phyloP scores from a whole-genome alignment of 2,113 vertebrate species.

The Coregonus clupeaformis region DNA sequence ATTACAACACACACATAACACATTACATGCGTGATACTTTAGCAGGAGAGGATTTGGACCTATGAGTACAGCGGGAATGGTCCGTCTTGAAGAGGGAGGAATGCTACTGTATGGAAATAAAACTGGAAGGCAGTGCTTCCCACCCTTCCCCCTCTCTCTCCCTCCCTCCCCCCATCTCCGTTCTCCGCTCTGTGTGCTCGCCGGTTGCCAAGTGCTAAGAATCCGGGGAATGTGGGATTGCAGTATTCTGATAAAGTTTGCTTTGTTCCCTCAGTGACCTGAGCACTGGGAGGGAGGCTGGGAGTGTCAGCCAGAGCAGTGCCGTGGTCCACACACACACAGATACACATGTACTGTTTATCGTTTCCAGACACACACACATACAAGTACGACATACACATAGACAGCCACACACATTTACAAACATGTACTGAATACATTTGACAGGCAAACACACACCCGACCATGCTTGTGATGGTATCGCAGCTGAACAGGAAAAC shows the following conservation, averaged over 20 bases:
- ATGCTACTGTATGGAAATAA: too few species aligned
- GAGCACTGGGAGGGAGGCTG: slow-evolving; percentile 72
- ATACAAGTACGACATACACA: too few species aligned
- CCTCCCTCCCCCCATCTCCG: slow-evolving; percentile 20
- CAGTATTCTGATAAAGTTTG: slow-evolving; percentile 92
- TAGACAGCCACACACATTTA: too few species aligned
- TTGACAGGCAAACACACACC: slow-evolving; percentile 16
- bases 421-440: background rate
- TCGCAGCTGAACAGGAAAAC: slow-evolving; percentile 8
- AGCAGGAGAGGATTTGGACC: background rate
- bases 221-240: slow-evolving; percentile 92
- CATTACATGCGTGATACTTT: background rate
- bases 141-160: too few species aligned
- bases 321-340: slow-evolving; percentile 8
- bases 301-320: background rate
- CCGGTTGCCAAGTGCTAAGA: slow-evolving; percentile 88
- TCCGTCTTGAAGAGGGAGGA: too few species aligned
- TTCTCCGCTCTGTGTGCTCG: slow-evolving; percentile 63
- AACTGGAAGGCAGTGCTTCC: too few species aligned
- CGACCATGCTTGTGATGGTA: background rate
- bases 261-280: slow-evolving; percentile 93
- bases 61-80: background rate
- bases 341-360: background rate
- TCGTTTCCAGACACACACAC: too few species aligned
- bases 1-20: background rate